phyloP scores from a whole-genome alignment of 2,797 vertebrate species.

The Chrysocyon brachyurus region DNA sequence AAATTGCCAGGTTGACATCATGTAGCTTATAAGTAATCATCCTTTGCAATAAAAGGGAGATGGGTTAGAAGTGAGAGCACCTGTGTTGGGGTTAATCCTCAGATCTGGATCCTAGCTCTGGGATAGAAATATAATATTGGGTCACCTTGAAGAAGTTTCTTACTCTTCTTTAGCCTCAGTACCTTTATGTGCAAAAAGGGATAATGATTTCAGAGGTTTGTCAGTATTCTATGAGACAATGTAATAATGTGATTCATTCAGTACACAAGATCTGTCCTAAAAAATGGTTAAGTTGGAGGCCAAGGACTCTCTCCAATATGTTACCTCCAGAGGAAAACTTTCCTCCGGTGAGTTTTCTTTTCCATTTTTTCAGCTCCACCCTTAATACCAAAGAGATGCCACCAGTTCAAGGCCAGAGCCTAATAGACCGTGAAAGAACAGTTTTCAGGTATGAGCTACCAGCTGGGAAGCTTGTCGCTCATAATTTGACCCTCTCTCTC shows the following conservation, averaged over 20 bases:
- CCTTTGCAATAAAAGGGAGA: not conserved
- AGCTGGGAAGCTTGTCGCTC: not conserved
- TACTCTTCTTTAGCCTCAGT: not conserved
- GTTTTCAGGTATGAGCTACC: constrained; percentile 45
- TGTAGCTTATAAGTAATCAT: not conserved
- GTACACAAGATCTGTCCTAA: not conserved
- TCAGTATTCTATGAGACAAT: not conserved
- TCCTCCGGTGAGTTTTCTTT: not conserved
- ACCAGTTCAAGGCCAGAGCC: constrained; percentile 17
- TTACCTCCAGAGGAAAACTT: not conserved
- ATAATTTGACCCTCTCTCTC: no score
- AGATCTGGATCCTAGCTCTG: not conserved
- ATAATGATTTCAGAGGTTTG: not conserved
- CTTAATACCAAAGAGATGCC: constrained; percentile 26
- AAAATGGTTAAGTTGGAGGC: not conserved
- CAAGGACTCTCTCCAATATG: not conserved
- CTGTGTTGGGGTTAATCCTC: not conserved
- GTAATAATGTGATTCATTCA: not conserved
- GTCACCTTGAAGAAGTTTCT: not conserved
- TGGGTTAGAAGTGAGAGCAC: not conserved
- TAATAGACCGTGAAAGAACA: constrained; percentile 15
- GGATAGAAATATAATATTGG: not conserved
- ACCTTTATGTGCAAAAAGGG: not conserved
- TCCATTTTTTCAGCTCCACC: not conserved
- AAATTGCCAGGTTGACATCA: not conserved